These are phyloP conservation scores for Nudaria mundana DNA, from an alignment of 2,888 invertebrate species.

Conservation along the genomic window DNA sequence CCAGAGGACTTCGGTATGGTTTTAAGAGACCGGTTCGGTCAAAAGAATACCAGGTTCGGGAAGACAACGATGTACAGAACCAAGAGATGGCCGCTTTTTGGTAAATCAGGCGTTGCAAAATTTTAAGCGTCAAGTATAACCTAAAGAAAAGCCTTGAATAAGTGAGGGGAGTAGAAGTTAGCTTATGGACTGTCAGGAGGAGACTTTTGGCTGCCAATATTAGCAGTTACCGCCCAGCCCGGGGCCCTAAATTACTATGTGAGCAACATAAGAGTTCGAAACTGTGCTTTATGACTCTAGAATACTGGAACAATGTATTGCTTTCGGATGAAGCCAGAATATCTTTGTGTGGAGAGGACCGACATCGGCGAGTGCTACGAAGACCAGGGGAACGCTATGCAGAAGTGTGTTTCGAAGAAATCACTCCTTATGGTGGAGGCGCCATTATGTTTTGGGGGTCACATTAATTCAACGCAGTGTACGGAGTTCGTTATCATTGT, in stretches of 20 bases:
- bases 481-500: too few species aligned
- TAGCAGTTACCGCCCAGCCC: background rate
- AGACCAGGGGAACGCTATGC: too few species aligned
- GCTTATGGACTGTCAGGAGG: background rate
- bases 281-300: background rate
- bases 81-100: background rate
- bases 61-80: conserved; percentile 1
- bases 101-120: background rate
- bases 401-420: too few species aligned
- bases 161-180: background rate
- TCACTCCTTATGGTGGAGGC: too few species aligned
- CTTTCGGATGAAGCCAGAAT: too few species aligned
- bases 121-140: background rate
- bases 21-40: conserved; percentile 2
- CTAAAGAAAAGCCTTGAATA: too few species aligned
- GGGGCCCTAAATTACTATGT: background rate
- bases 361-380: too few species aligned
- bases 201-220: conserved; percentile 1
- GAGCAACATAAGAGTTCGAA: background rate
- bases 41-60: conserved; percentile 1
- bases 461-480: too few species aligned
- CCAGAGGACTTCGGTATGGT: background rate
- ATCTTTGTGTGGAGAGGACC: too few species aligned
- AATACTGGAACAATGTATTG: too few species aligned
- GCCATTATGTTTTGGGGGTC: too few species aligned